These are phyloP conservation scores for Sebastes schlegelii DNA, from an alignment of 2,113 vertebrate species.

Conservation along the genomic window DNA sequence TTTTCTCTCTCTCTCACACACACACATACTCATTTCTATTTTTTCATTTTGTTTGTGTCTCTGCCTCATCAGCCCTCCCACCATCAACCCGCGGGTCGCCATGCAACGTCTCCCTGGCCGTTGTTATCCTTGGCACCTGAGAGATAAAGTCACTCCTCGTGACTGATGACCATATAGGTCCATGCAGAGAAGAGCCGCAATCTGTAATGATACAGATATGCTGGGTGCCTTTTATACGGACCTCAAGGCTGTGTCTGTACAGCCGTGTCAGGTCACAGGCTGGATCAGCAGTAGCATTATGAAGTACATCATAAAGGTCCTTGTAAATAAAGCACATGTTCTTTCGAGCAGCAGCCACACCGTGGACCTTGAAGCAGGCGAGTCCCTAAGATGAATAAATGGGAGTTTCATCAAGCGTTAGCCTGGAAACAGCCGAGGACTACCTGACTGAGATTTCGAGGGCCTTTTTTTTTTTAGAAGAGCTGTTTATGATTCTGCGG, in stretches of 20 bases:
- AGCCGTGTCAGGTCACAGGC: constrained; percentile 65
- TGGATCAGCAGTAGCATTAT: constrained; percentile 63
- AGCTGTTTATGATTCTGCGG: constrained; percentile 72
- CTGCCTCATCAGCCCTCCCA: constrained; percentile 46
- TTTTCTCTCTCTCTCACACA: constrained; percentile 11
- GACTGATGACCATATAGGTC: constrained; percentile 67
- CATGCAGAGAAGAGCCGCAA: constrained; percentile 58
- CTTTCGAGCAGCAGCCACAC: constrained; percentile 38
- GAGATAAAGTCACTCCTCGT: constrained; percentile 76
- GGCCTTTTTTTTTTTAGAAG: constrained; percentile 47
- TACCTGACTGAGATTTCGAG: constrained; percentile 46
- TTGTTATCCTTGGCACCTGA: constrained; percentile 76
- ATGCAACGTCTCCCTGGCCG: constrained; percentile 44
- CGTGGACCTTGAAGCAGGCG: constrained; percentile 48
- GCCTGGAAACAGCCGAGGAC: background rate
- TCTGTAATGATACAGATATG: constrained; percentile 71
- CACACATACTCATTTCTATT: background rate
- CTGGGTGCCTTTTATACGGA: constrained; percentile 57
- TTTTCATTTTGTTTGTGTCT: constrained; percentile 48
- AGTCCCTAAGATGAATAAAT: constrained; percentile 58
- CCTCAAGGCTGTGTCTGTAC: constrained; percentile 72
- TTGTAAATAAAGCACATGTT: constrained; percentile 78
- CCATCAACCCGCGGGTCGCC: constrained; percentile 41
- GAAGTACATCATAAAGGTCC: constrained; percentile 70
- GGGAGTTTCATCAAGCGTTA: constrained; percentile 47